Base-by-base conservation (phyloP, 2,113 vertebrate genomes). In the Petaurus breviceps region DNA sequence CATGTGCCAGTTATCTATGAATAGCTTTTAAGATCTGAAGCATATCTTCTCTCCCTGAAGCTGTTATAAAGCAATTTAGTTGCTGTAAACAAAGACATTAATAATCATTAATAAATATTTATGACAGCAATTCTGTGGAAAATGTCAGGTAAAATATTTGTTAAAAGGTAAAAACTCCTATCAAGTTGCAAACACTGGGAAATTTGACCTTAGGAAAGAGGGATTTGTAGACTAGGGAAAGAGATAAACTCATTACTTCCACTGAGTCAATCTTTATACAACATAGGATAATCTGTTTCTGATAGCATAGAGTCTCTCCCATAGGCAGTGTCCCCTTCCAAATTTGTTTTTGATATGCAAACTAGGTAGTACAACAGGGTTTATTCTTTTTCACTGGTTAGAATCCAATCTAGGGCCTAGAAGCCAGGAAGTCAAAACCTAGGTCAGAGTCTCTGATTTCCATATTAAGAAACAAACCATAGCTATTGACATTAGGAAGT, bases 31-130 rank as follows among this genome's bases (percentile, higher is more conserved):
- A 91, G 3, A 57, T 93, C 31, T 96, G 92, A 96, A 24, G 23
- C 16, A 8, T 49, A 55, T 49, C 19, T 93, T 95, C 93, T 93
- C 61, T 94, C 94, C 77, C 28, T 95, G 19, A 95, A 96, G 23
- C 25, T 43, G 26, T 14, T 92, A 26, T 26, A 52, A 10, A 92
- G 93, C 61, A 94, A 90, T 91, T 96, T 47, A 93, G 37, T 91
- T 49, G 51, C 19, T 95, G 12, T n/a, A 97, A 22, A 91, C 68
- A 95, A 96, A 95, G 31, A 54, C 28, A 94, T 97, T 90, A 57
- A 61, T 96, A 25, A 96, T 14, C 52, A 51, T 57, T 43, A 96
- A 94, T 90, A 91, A 90, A 91, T 91, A 96, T 24, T 94, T 96
- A 93, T 61, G 52, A 77, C 37, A 97, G 77, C 22, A 92, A 89